Conservation (phyloP, 2,113 vertebrate genomes). For the Muntiacus muntjak region DNA sequence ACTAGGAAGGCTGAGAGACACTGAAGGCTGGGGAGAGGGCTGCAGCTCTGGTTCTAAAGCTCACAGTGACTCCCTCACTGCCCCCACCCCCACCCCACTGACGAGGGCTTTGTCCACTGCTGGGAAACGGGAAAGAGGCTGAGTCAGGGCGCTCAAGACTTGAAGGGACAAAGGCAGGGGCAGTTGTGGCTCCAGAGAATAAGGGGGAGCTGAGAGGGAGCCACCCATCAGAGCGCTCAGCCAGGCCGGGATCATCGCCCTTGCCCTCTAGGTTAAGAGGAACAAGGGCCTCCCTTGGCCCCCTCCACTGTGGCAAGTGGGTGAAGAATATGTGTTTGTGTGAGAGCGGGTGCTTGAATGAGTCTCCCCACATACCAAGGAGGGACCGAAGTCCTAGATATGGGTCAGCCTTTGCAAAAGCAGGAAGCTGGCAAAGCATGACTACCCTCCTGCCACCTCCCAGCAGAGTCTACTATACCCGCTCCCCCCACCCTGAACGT, state of each 20-base stretch:
- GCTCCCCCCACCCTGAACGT: background rate
- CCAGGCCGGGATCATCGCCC: background rate
- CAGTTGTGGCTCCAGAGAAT: conserved; percentile 26
- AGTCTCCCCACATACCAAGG: background rate
- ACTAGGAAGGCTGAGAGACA: background rate
- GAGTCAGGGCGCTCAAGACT: conserved; percentile 52
- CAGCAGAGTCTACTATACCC: background rate
- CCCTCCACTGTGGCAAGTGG: background rate
- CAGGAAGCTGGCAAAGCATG: background rate
- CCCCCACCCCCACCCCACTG: background rate
- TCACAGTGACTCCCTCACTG: background rate
- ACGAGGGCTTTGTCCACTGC: conserved; percentile 53
- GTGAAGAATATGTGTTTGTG: background rate
- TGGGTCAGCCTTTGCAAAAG: background rate
- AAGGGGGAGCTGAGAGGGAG: background rate
- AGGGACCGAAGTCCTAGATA: background rate
- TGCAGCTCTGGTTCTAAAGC: background rate
- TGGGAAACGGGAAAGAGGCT: conserved; percentile 48
- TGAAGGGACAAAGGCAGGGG: conserved; percentile 46
- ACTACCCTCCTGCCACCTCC: background rate
- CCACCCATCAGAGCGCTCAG: background rate
- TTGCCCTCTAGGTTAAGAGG: background rate
- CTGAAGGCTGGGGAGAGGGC: background rate
- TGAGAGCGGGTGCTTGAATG: background rate
- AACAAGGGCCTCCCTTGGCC: background rate